A percentile compares a stretch with the other conserved stretches of the same genome.
Conservation (phyloP, 2,797 vertebrate species). For the Darevskia mixta region DNA sequence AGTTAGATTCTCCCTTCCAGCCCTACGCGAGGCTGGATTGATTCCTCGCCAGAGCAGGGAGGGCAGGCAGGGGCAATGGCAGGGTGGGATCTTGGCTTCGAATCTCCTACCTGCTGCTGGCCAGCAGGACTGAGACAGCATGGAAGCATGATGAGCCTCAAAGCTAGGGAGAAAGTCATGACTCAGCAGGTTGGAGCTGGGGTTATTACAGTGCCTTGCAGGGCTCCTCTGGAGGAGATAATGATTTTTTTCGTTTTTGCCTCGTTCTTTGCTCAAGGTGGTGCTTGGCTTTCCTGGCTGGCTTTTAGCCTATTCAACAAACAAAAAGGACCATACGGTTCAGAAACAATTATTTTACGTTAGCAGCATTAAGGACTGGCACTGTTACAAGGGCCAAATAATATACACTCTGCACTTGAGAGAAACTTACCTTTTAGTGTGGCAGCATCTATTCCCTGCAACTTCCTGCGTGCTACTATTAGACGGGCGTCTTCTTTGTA, state of each 20-base stretch:
- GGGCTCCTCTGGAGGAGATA: background rate
- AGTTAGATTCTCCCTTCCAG: background rate
- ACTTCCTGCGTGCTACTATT: no score
- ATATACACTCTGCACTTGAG: no score
- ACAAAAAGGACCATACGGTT: background rate
- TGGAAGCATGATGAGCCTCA: background rate
- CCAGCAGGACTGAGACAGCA: background rate
- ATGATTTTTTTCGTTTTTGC: background rate
- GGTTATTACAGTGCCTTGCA: background rate
- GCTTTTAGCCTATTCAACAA: constrained; percentile 11
- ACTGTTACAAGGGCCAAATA: no score
- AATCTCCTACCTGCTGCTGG: background rate
- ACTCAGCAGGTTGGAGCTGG: background rate
- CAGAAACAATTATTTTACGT: background rate
- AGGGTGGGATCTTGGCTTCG: background rate
- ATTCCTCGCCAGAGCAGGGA: background rate
- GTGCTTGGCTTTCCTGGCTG: background rate
- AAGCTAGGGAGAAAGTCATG: background rate
- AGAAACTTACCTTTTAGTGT: no score
- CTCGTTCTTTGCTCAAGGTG: background rate
- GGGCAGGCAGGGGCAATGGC: constrained; percentile 4
- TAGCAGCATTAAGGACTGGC: background rate
- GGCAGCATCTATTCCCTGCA: no score
- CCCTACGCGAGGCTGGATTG: background rate
- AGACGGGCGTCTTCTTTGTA: no score